Evolutionary conservation across 2,888 invertebrate genomes (phyloP).

Genomic region (Orchesella flavescens): DNA sequence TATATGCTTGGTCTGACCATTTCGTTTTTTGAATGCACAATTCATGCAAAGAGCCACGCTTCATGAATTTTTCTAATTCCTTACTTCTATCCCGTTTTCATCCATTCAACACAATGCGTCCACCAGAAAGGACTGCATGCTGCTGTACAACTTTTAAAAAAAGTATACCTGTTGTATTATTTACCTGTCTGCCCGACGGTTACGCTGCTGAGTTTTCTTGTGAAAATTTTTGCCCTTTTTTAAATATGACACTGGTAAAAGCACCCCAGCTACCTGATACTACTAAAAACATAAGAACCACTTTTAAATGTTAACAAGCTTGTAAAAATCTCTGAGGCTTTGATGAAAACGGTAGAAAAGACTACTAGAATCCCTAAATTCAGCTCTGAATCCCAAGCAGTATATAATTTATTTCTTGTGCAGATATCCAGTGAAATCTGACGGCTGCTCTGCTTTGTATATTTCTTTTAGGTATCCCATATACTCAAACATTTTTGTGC

Average conservation of each 20-base stretch:
- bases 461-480: background rate
- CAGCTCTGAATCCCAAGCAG: background rate
- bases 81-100: constrained; percentile 41
- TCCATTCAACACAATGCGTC: constrained; percentile 2
- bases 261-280: constrained; percentile 22
- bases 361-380: no score
- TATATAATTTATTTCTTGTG: background rate
- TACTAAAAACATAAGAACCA: background rate
- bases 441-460: no score
- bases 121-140: background rate
- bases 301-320: constrained; percentile 35
- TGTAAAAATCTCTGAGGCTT: constrained; percentile 11
- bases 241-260: constrained; percentile 18
- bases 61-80: constrained; percentile 43
- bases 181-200: constrained; percentile 30
- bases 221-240: constrained; percentile 24
- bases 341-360: constrained; percentile 13
- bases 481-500: constrained; percentile 12
- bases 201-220: constrained; percentile 34
- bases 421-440: background rate
- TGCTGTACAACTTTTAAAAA: no score
- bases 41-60: constrained; percentile 33
- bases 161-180: constrained; percentile 5
- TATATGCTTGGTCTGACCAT: constrained; percentile 17
- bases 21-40: constrained; percentile 16